Percentiles rank a stretch among this genome's conserved stretches.
Evolutionary conservation across 2,888 invertebrate species (phyloP).

Genomic region (Dioctria rufipes): DNA sequence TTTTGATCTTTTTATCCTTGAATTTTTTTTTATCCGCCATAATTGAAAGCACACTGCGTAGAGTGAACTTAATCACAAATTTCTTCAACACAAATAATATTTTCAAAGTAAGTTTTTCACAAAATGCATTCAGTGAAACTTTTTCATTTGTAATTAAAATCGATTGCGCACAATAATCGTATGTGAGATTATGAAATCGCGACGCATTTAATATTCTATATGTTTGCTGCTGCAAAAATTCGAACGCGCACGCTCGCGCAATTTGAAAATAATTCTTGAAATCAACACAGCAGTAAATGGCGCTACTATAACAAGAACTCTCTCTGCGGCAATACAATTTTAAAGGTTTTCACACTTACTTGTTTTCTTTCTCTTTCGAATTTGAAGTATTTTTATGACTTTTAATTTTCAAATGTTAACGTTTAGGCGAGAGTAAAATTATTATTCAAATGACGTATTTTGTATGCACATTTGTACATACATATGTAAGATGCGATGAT

Average conservation of each 20-base stretch:
- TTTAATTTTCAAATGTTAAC: too few species aligned
- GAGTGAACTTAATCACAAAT: background rate
- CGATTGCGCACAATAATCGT: background rate
- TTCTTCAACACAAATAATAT: background rate
- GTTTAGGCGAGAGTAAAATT: too few species aligned
- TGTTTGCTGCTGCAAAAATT: too few species aligned
- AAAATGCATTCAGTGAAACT: background rate
- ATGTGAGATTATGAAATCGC: too few species aligned
- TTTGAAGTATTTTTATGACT: background rate
- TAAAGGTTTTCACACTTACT: background rate
- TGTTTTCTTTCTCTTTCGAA: background rate
- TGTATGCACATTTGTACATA: too few species aligned
- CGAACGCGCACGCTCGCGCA: background rate
- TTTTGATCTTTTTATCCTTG: constrained; percentile 65
- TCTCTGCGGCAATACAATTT: background rate
- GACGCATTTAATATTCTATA: too few species aligned
- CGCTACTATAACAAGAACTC: background rate
- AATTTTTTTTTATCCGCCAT: constrained; percentile 58
- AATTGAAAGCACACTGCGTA: constrained; percentile 15
- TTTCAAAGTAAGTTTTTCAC: too few species aligned
- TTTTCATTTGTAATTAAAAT: background rate
- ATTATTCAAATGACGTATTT: too few species aligned
- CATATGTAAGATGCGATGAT: too few species aligned
- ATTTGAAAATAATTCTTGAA: background rate
- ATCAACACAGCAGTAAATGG: constrained; percentile 13